These are phyloP conservation scores for Anableps anableps DNA, from an alignment of 2,797 vertebrate species.

Conservation along the genomic window DNA sequence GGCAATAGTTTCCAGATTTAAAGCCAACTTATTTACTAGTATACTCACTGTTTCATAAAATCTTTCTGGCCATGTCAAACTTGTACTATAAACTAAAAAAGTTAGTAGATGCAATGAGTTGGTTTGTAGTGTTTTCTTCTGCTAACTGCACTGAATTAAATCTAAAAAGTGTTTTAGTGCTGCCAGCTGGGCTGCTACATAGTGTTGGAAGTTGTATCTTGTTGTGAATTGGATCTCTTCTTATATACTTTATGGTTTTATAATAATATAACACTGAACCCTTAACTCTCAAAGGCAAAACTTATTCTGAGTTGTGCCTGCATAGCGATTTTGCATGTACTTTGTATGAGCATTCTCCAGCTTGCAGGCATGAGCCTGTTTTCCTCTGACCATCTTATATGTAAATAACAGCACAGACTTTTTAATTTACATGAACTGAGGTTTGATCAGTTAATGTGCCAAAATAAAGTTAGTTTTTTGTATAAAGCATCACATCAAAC, in stretches of 20 bases:
- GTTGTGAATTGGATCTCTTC: background rate
- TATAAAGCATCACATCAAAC: background rate
- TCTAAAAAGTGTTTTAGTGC: background rate
- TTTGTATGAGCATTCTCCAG: background rate
- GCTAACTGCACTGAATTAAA: background rate
- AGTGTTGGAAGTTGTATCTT: background rate
- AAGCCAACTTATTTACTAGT: background rate
- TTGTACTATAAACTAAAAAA: background rate
- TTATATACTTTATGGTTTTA: background rate
- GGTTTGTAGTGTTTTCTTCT: background rate
- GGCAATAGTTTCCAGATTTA: background rate
- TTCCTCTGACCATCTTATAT: background rate
- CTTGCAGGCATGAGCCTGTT: background rate
- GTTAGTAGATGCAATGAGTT: background rate
- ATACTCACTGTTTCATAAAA: background rate
- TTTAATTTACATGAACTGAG: background rate
- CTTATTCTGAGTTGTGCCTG: background rate
- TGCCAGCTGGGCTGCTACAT: background rate
- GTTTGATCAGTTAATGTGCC: background rate
- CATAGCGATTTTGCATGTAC: background rate
- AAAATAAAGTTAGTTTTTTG: background rate
- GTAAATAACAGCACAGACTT: background rate
- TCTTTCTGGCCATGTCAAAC: background rate
- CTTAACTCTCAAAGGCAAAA: background rate
- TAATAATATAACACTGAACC: background rate